Percentiles rank a stretch among this genome's conserved stretches.
phyloP scores from a whole-genome alignment of 2,113 vertebrate species.

The Paramormyrops kingsleyae region DNA sequence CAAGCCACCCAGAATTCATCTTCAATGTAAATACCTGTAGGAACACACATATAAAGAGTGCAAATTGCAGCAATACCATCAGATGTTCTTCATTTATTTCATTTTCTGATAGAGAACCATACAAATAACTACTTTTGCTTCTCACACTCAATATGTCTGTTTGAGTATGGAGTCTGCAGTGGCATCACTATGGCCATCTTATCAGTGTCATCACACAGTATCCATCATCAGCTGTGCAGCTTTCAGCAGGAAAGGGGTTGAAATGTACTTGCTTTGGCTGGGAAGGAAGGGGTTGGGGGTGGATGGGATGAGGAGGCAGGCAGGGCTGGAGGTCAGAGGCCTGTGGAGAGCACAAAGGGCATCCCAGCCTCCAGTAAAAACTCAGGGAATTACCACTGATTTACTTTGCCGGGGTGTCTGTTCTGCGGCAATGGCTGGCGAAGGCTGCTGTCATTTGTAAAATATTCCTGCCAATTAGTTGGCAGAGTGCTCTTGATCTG shows the following conservation, averaged over 20 bases:
- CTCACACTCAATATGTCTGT: neutral
- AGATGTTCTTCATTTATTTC: neutral
- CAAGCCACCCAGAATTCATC: neutral
- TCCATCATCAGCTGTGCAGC: neutral
- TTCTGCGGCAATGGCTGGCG: conserved; percentile 74
- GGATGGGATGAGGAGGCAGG: neutral
- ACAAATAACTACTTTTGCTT: neutral
- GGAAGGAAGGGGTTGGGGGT: neutral
- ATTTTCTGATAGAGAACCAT: neutral
- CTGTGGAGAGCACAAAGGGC: neutral
- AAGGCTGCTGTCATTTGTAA: conserved; percentile 99
- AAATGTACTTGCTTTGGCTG: neutral
- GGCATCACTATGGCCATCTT: neutral
- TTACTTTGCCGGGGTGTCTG: conserved; percentile 88
- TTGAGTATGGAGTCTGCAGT: neutral
- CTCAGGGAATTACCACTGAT: conserved; percentile 45
- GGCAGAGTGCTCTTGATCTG: conserved; percentile 94
- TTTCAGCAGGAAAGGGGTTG: neutral
- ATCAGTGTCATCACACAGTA: neutral
- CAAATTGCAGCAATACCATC: neutral
- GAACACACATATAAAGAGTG: neutral
- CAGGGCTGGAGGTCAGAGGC: neutral
- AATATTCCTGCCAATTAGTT: conserved; percentile 99
- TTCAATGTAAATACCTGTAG: neutral
- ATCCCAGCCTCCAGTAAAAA: neutral